Evolutionary conservation across 2,888 invertebrate genomes (phyloP).

Genomic region (Luperina nickerlii): DNA sequence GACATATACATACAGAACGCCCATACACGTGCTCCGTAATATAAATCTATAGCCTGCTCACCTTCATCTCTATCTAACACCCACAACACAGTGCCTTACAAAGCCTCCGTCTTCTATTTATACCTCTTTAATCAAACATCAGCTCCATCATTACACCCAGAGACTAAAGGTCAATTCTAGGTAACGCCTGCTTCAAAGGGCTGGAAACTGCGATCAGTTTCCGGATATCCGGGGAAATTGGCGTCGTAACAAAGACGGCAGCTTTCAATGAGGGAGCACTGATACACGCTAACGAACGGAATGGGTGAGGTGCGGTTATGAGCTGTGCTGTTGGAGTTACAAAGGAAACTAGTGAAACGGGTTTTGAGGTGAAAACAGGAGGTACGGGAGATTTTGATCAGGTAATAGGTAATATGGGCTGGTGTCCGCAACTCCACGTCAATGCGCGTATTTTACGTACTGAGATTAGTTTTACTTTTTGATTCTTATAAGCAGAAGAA

Average conservation of each 20-base stretch:
- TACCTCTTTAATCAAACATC: slow-evolving; percentile 46
- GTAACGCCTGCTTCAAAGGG: slow-evolving; percentile 51
- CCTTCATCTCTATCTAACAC: neutral
- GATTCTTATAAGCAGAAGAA: neutral
- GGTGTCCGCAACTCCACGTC: too few relatives aligned
- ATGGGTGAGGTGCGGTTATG: slow-evolving; percentile 11
- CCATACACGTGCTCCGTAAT: neutral
- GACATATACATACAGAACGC: neutral
- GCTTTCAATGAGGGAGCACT: slow-evolving; percentile 44
- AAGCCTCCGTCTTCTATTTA: slow-evolving; percentile 12
- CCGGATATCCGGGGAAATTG: slow-evolving; percentile 61
- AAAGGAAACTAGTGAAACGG: neutral
- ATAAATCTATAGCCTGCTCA: neutral
- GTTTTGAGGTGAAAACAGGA: too few relatives aligned
- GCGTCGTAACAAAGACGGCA: slow-evolving; percentile 53
- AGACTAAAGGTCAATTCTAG: slow-evolving; percentile 49
- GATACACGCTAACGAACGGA: slow-evolving; percentile 58
- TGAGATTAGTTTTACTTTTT: neutral
- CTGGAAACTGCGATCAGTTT: slow-evolving; percentile 37
- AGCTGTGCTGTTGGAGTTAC: neutral
- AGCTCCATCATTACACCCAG: slow-evolving; percentile 37
- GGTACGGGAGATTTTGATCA: neutral
- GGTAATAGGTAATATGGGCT: too few relatives aligned
- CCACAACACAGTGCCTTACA: neutral
- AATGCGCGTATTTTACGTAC: too few relatives aligned